These are phyloP conservation scores for Pollachius pollachius DNA, from an alignment of 2,113 vertebrate species.

Conservation along the genomic window DNA sequence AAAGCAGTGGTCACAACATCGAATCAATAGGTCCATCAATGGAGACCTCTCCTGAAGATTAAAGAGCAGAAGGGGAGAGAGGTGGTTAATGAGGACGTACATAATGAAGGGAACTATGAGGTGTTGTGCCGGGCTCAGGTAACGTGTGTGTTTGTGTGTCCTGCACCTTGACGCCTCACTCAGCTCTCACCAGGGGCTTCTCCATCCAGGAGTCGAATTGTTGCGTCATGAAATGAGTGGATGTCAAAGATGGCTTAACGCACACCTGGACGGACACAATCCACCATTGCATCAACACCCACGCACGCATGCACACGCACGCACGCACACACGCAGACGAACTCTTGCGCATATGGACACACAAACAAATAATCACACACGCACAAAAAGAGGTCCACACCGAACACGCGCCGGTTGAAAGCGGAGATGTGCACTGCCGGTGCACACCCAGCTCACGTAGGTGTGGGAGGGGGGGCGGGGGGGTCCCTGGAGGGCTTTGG, in stretches of 20 bases:
- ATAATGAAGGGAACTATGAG: slow-evolving; percentile 1
- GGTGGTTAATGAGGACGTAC: slow-evolving; percentile 32
- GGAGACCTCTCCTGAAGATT: slow-evolving; percentile 76
- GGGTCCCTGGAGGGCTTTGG: slow-evolving; percentile 13
- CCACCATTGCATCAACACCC: no score
- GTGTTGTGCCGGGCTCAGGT: neutral
- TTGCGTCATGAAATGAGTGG: no score
- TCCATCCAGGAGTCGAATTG: no score
- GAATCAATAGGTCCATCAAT: slow-evolving; percentile 77
- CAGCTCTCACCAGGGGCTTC: neutral
- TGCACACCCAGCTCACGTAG: neutral
- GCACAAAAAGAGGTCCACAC: neutral
- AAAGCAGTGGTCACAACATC: slow-evolving; percentile 72
- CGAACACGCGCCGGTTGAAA: no score
- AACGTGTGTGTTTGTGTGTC: slow-evolving; percentile 1
- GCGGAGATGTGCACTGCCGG: neutral
- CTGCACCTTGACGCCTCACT: neutral
- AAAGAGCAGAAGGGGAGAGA: slow-evolving; percentile 59
- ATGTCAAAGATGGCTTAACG: no score
- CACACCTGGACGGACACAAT: no score
- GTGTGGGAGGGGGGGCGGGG: slow-evolving; percentile 3
- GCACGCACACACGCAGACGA: no score
- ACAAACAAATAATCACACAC: neutral
- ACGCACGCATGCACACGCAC: no score
- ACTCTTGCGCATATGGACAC: no score